Conservation (phyloP, 2,113 vertebrate genomes). For the Lasiurus cinereus region DNA sequence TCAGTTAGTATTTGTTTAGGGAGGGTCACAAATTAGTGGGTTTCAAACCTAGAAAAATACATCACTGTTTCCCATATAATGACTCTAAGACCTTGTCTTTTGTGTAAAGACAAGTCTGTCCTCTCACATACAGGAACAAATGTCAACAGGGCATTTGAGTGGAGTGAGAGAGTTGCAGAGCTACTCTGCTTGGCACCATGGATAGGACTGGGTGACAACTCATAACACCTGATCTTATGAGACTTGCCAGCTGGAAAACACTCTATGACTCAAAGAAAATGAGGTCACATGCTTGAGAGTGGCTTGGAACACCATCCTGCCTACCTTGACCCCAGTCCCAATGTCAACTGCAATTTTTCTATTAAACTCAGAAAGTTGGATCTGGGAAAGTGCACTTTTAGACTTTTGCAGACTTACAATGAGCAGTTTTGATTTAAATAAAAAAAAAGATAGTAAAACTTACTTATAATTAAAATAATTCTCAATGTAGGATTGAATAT, state of each 20-base stretch:
- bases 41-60: not conserved
- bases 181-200: too few relatives aligned
- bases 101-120: not conserved
- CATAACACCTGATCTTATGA: too few relatives aligned
- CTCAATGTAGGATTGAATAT: not conserved
- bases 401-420: not conserved
- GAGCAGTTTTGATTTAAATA: not conserved
- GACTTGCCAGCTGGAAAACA: not conserved
- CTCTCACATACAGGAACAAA: not conserved
- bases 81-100: not conserved
- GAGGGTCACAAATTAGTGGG: not conserved
- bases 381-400: not conserved
- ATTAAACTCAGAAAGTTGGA: not conserved
- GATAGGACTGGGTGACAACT: too few relatives aligned
- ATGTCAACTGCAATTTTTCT: not conserved
- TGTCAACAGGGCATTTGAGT: fast-evolving
- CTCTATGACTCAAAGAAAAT: not conserved
- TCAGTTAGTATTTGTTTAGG: not conserved
- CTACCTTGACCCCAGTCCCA: fast-evolving
- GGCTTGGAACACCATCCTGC: not conserved
- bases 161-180: too few relatives aligned
- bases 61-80: not conserved
- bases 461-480: not conserved
- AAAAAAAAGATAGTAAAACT: not conserved
- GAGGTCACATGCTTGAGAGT: fast-evolving